Conservation (phyloP, 2,113 vertebrate species). For the Megaptera novaeangliae region DNA sequence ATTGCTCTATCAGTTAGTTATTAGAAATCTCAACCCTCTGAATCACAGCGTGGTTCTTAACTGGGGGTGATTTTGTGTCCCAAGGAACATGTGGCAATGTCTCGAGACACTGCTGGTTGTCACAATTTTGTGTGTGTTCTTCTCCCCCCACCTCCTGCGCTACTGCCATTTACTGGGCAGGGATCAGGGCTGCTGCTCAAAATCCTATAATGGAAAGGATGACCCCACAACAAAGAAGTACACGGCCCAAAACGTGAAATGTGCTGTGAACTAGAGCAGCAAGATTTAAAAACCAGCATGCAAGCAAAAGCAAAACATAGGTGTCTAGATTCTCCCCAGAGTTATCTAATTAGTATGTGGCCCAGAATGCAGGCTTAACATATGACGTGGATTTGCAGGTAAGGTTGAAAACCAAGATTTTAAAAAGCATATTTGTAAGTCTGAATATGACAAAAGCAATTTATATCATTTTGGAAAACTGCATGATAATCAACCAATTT, state of each 20-base stretch:
- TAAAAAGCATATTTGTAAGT: not conserved
- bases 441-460: constrained; percentile 1
- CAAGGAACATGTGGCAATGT: not conserved
- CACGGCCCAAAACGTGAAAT: not conserved
- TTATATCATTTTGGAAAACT: not conserved
- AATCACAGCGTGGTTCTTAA: not conserved
- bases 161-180: not conserved
- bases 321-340: not conserved
- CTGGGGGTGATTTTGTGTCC: not conserved
- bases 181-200: not conserved
- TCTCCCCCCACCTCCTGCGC: not conserved
- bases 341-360: not conserved
- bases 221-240: not conserved
- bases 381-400: not conserved
- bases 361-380: not conserved
- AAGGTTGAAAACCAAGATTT: not conserved
- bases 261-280: not conserved
- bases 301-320: not conserved
- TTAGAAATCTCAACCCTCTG: not conserved
- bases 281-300: not conserved
- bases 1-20: not conserved
- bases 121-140: not conserved
- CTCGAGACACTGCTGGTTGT: not conserved
- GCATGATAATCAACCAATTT: not conserved
- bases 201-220: not conserved